Evolutionary conservation across 2,797 vertebrate species (phyloP).

Genomic region (Tamandua tetradactyla): DNA sequence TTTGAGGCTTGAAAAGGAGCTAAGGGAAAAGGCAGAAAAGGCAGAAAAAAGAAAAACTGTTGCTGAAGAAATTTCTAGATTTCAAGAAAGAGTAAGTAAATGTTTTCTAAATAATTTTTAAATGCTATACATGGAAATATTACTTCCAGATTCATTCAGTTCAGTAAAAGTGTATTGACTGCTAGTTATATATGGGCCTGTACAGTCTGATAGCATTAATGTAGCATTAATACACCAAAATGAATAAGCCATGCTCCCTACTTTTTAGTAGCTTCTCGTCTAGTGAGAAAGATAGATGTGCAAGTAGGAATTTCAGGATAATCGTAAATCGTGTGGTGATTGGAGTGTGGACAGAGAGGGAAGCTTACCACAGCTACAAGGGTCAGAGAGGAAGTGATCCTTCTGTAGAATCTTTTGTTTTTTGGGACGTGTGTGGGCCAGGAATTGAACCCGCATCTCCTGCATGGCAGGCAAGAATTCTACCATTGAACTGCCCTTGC

Average conservation of each 20-base stretch:
- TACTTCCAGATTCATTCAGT: neutral
- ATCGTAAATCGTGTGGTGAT: neutral
- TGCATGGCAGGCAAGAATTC: too few relatives aligned
- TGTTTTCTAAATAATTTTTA: neutral
- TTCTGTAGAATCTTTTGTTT: too few relatives aligned
- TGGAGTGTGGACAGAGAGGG: neutral
- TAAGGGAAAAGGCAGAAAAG: conserved; percentile 85
- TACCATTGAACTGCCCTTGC: too few relatives aligned
- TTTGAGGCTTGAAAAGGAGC: conserved; percentile 83
- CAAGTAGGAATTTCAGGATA: neutral
- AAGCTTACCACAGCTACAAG: neutral
- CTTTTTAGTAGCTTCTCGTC: neutral
- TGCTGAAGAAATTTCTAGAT: conserved; percentile 86
- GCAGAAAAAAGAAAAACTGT: conserved; percentile 87
- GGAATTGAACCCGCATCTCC: too few relatives aligned
- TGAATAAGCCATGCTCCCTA: neutral
- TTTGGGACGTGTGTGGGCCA: too few relatives aligned
- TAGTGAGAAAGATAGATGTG: neutral
- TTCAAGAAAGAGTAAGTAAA: conserved; percentile 89
- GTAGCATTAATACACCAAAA: neutral
- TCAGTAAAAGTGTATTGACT: neutral
- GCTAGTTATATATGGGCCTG: neutral
- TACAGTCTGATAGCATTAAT: neutral
- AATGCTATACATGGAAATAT: neutral
- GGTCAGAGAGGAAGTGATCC: neutral